A percentile compares a stretch with the other conserved stretches of the same genome.
Conservation (phyloP, 2,888 invertebrate species). For the Sminthurides aquaticus region DNA sequence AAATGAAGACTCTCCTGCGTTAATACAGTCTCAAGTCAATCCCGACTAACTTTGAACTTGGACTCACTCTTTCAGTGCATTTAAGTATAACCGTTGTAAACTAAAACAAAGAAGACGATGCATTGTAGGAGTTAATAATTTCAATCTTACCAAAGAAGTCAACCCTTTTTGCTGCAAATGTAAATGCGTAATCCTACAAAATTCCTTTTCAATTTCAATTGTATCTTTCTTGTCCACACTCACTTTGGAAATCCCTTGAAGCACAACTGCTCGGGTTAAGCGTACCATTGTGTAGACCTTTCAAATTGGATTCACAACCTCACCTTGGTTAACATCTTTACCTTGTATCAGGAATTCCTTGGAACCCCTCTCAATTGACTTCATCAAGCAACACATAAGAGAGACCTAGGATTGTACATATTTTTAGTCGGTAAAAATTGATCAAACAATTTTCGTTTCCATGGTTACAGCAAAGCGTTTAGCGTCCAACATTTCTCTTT, state of each 20-base stretch:
- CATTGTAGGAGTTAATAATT: too few species aligned
- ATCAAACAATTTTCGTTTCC: too few species aligned
- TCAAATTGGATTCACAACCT: too few species aligned
- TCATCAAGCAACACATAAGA: too few species aligned
- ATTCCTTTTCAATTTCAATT: conserved; percentile 25
- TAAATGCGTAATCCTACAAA: conserved; percentile 49
- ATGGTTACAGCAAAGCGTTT: too few species aligned
- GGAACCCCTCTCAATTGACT: too few species aligned
- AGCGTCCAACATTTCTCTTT: too few species aligned
- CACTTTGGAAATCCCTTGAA: conserved; percentile 35
- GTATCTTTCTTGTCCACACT: conserved; percentile 26
- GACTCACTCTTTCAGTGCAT: background rate
- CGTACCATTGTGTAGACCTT: conserved; percentile 18
- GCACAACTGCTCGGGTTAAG: conserved; percentile 27
- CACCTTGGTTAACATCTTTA: too few species aligned
- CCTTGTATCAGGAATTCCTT: too few species aligned
- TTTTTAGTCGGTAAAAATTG: too few species aligned
- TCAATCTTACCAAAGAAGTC: conserved; percentile 55
- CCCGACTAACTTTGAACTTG: background rate
- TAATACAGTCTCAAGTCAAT: conserved; percentile 27
- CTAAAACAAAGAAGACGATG: too few species aligned
- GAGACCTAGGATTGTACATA: too few species aligned
- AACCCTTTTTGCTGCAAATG: conserved; percentile 57
- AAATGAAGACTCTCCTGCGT: conserved; percentile 47
- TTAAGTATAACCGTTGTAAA: conserved; percentile 2